These are phyloP conservation scores for Xiphorhynchus elegans DNA, from an alignment of 2,113 vertebrate genomes.

Conservation along the genomic window DNA sequence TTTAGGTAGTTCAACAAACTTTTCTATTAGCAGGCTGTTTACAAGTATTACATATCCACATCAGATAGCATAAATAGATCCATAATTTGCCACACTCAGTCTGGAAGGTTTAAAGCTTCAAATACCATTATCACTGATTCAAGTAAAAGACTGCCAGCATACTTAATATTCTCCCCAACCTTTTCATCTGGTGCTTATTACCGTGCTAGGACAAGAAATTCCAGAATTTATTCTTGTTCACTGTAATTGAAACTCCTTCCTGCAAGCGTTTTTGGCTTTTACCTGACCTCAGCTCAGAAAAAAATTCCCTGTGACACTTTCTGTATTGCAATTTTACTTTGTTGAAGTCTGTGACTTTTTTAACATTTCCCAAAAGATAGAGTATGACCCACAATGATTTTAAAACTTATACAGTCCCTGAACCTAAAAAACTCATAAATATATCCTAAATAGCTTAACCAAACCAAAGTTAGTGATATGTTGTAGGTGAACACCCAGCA, in stretches of 20 bases:
- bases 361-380: neutral
- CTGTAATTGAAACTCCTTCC: neutral
- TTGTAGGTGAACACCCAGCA: neutral
- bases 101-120: neutral
- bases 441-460: neutral
- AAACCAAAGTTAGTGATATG: neutral
- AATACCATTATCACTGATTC: neutral
- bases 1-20: neutral
- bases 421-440: neutral
- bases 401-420: neutral
- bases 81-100: accelerated
- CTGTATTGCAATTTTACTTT: neutral
- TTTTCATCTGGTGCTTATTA: neutral
- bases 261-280: neutral
- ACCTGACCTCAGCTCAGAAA: neutral
- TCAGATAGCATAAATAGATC: neutral
- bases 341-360: neutral
- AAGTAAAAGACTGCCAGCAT: neutral
- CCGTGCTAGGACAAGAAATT: neutral
- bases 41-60: neutral
- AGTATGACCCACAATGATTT: neutral
- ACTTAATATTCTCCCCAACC: neutral
- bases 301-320: accelerated
- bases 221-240: neutral
- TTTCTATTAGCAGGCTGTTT: neutral